Percentiles rank a stretch among this genome's conserved stretches.
Evolutionary conservation across 2,113 vertebrate species (phyloP).

Genomic region (Thunnus maccoyii): DNA sequence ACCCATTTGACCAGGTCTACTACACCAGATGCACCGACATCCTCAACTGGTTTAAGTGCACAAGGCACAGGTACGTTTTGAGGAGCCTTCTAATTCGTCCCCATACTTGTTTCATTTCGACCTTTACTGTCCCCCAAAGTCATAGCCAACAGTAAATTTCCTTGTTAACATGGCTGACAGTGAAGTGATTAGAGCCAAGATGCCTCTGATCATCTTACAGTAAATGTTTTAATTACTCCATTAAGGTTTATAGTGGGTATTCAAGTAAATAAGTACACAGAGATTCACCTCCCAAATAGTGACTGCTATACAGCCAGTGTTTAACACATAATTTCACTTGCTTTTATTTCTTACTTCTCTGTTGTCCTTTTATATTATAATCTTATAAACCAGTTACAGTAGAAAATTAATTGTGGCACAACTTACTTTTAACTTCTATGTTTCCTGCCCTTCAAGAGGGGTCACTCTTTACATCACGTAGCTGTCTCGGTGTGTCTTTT

Average conservation of each 20-base stretch:
- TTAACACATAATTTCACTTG: not conserved
- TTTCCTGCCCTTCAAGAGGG: slow-evolving; percentile 59
- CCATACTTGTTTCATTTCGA: slow-evolving; percentile 4
- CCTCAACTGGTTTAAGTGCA: slow-evolving; percentile 99
- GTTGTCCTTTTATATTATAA: slow-evolving; percentile 8
- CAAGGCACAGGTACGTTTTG: slow-evolving; percentile 92
- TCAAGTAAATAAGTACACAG: slow-evolving; percentile 41
- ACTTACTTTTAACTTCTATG: slow-evolving; percentile 19
- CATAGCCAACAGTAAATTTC: slow-evolving; percentile 28
- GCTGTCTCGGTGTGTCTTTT: slow-evolving; percentile 64
- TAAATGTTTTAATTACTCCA: slow-evolving; percentile 70
- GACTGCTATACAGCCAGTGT: slow-evolving; percentile 22
- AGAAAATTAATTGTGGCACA: slow-evolving; percentile 11
- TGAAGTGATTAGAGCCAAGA: slow-evolving; percentile 49
- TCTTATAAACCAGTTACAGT: slow-evolving; percentile 9
- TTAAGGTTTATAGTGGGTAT: slow-evolving; percentile 68
- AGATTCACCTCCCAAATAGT: slow-evolving; percentile 39
- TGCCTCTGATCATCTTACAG: slow-evolving; percentile 52
- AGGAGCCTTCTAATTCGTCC: slow-evolving; percentile 8
- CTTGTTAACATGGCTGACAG: slow-evolving; percentile 39
- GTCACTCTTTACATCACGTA: slow-evolving; percentile 45
- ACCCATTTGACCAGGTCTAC: slow-evolving; percentile 99
- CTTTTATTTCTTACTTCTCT: slow-evolving; percentile 9
- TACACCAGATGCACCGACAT: slow-evolving; percentile 99
- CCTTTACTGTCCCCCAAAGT: slow-evolving; percentile 23